phyloP scores from a whole-genome alignment of 2,797 vertebrate genomes.

The Sphenopsis melanotis region DNA sequence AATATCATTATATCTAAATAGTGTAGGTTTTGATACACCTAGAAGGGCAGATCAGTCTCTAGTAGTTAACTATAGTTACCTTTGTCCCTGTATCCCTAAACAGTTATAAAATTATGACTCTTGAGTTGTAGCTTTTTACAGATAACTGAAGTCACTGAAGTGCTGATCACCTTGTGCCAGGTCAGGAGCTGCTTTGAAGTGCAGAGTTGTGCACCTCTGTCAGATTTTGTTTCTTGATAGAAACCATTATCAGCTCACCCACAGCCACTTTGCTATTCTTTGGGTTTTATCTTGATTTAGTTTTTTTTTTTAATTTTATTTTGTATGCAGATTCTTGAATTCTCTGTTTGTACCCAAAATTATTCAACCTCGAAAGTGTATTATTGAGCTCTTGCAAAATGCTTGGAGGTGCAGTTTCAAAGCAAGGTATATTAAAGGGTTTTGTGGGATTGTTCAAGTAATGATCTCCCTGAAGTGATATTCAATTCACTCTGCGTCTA shows the following conservation, averaged over 20 bases:
- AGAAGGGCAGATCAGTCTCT: background rate
- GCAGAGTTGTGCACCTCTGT: rapidly evolving
- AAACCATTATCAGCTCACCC: background rate
- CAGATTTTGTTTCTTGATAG: background rate
- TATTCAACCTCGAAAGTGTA: background rate
- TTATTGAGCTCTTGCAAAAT: background rate
- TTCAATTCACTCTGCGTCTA: background rate
- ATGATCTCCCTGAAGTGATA: slow-evolving; percentile 23
- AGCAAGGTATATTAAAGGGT: background rate
- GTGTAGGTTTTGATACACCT: background rate
- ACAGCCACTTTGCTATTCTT: background rate
- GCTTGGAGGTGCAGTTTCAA: background rate
- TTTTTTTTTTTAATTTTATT: background rate
- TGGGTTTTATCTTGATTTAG: background rate
- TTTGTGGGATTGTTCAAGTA: background rate
- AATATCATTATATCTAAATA: background rate
- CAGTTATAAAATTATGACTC: background rate
- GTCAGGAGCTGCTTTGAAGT: background rate
- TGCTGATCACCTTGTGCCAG: background rate
- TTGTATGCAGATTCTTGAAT: background rate
- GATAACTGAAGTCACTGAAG: background rate
- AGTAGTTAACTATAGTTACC: background rate
- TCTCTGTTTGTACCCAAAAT: background rate
- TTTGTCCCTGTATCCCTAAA: background rate
- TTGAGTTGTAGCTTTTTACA: background rate